Evolutionary conservation across 1,140 invertebrate species (phyloP).

Genomic region (Aphidius ervi): DNA sequence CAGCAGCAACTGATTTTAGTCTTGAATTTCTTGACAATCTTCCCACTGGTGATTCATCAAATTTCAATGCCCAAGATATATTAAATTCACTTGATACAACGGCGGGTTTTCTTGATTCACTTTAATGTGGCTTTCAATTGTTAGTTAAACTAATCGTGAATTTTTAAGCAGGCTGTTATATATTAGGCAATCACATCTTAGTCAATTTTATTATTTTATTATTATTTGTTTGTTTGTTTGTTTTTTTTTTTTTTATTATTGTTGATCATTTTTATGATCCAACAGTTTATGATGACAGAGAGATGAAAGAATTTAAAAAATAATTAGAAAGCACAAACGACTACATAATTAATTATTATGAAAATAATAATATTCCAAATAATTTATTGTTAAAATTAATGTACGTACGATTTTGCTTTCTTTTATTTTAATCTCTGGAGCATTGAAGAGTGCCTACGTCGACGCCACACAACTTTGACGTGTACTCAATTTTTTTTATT

Average conservation of each 20-base stretch:
- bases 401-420: conserved; percentile 6
- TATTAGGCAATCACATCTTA: conserved; percentile 40
- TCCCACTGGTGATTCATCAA: conserved; percentile 63
- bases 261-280: conserved; percentile 3
- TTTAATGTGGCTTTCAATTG: conserved; percentile 36
- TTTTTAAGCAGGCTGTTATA: conserved; percentile 28
- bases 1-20: conserved; percentile 65
- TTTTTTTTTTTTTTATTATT: conserved; percentile 15
- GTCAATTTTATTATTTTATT: conserved; percentile 35
- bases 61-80: conserved; percentile 72
- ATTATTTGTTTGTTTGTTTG: conserved; percentile 18
- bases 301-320: not conserved
- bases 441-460: conserved; percentile 36
- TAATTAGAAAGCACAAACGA: conserved; percentile 14
- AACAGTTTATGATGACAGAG: not conserved
- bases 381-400: no score
- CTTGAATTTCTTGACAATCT: conserved; percentile 78
- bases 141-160: conserved; percentile 7
- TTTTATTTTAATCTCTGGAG: conserved; percentile 18
- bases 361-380: not conserved
- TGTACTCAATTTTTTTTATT: conserved; percentile 31
- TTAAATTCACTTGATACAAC: conserved; percentile 65
- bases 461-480: conserved; percentile 42
- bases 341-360: not conserved
- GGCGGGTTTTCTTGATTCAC: conserved; percentile 55